A percentile compares a stretch with the other conserved stretches of the same genome.
phyloP scores from a whole-genome alignment of 2,113 vertebrate species.

The Microcebus lehilahytsara region DNA sequence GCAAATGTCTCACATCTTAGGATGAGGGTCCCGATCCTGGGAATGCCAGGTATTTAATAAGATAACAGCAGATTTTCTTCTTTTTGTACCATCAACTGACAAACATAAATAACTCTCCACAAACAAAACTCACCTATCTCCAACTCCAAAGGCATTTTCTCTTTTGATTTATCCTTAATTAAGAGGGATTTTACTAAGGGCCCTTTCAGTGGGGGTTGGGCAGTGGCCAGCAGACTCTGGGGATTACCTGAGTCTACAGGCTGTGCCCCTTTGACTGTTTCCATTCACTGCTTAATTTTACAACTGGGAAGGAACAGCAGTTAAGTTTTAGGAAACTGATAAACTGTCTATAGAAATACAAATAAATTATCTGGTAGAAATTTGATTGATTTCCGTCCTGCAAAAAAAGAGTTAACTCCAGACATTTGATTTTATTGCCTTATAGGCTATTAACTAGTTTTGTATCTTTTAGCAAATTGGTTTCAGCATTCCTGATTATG shows the following conservation, averaged over 20 bases:
- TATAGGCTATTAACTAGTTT: neutral
- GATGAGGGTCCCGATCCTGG: neutral
- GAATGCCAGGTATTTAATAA: neutral
- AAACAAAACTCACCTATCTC: neutral
- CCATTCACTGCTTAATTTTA: neutral
- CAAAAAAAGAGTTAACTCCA: neutral
- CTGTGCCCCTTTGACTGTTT: rapidly evolving
- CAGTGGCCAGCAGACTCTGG: neutral
- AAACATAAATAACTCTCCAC: neutral
- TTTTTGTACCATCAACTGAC: too few species aligned
- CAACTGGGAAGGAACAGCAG: neutral
- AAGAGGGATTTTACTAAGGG: neutral
- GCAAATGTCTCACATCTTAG: too few species aligned
- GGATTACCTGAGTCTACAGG: too few species aligned
- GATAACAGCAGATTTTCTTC: neutral
- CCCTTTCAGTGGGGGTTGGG: neutral
- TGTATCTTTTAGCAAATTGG: neutral
- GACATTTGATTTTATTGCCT: neutral
- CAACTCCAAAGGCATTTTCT: neutral
- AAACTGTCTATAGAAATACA: neutral
- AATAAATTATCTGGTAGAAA: neutral
- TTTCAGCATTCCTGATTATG: neutral
- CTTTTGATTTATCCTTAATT: neutral
- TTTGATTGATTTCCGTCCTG: neutral
- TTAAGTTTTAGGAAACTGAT: neutral